Evolutionary conservation across 2,888 invertebrate species (phyloP).

Genomic region (Epsilonema sp.): DNA sequence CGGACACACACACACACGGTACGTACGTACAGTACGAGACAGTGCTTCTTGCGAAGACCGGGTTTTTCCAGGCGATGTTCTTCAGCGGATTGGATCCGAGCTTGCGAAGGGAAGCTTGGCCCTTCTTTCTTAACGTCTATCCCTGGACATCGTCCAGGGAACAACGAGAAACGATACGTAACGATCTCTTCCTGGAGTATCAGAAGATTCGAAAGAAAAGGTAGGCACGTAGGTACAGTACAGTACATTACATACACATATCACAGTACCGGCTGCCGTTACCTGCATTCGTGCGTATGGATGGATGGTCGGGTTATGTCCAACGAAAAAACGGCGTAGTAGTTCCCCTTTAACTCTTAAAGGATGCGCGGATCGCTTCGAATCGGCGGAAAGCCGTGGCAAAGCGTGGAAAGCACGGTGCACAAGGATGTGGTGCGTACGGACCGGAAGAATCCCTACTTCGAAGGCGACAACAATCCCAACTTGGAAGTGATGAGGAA

Average conservation of each 20-base stretch:
- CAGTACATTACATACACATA: too few relatives aligned
- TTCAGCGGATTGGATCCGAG: slow-evolving; percentile 73
- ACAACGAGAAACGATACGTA: slow-evolving; percentile 58
- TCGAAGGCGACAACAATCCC: slow-evolving; percentile 35
- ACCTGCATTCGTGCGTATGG: too few relatives aligned
- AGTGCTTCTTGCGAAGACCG: too few relatives aligned
- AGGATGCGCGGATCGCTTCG: slow-evolving; percentile 6
- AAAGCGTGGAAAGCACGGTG: slow-evolving; percentile 70
- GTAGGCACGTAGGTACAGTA: too few relatives aligned
- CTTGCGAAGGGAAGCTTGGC: slow-evolving; percentile 75
- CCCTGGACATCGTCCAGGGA: slow-evolving; percentile 74
- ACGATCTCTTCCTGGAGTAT: slow-evolving; percentile 47
- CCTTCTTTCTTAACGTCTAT: slow-evolving; percentile 75
- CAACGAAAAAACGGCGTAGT: slow-evolving; percentile 7
- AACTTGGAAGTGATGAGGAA: slow-evolving; percentile 41
- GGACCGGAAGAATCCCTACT: slow-evolving; percentile 36
- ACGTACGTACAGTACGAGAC: too few relatives aligned
- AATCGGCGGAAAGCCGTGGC: slow-evolving; percentile 35
- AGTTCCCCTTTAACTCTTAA: too few relatives aligned
- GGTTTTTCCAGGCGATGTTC: slow-evolving; percentile 54
- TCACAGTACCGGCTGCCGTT: too few relatives aligned
- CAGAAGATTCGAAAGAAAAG: slow-evolving; percentile 35
- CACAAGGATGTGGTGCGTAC: slow-evolving; percentile 43
- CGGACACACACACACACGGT: too few relatives aligned
- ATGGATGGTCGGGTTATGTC: neutral